A percentile compares a stretch with the other conserved stretches of the same genome.
These are phyloP conservation scores for Torymus texanus DNA, from an alignment of 2,888 invertebrate genomes.

Conservation along the genomic window DNA sequence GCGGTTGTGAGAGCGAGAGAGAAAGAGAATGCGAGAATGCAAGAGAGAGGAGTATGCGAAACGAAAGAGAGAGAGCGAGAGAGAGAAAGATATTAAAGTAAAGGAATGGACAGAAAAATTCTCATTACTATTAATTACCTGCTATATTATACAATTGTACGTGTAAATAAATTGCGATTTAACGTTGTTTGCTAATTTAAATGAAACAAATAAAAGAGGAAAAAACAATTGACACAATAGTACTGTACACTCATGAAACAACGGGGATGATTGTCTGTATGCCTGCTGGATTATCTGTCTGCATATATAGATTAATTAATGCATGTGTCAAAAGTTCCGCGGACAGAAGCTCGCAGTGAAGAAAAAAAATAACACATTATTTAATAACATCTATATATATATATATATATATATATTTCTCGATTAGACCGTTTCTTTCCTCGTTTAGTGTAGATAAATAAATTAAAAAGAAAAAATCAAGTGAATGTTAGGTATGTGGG, in stretches of 20 bases:
- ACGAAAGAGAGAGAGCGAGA: background rate
- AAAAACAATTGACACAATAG: slow-evolving; percentile 25
- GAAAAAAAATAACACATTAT: no score
- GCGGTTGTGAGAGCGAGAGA: background rate
- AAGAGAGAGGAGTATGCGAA: background rate
- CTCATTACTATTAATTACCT: slow-evolving; percentile 52
- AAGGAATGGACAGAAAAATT: slow-evolving; percentile 19
- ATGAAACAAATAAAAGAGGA: slow-evolving; percentile 39
- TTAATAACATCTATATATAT: no score
- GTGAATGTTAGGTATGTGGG: no score
- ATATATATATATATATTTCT: no score
- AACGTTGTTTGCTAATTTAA: slow-evolving; percentile 56
- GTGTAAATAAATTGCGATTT: slow-evolving; percentile 54
- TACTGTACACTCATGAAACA: background rate
- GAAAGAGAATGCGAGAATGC: slow-evolving; percentile 1
- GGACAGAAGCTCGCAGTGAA: no score
- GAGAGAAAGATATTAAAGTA: background rate
- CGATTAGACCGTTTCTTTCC: no score
- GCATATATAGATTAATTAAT: no score
- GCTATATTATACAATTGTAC: slow-evolving; percentile 48
- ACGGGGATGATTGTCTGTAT: background rate
- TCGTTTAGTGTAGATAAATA: no score
- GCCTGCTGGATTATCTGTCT: no score
- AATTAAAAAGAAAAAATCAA: no score
- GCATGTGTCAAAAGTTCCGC: no score